Evolutionary conservation across 2,113 vertebrate species (phyloP).

Genomic region (Zosterops japonicus): DNA sequence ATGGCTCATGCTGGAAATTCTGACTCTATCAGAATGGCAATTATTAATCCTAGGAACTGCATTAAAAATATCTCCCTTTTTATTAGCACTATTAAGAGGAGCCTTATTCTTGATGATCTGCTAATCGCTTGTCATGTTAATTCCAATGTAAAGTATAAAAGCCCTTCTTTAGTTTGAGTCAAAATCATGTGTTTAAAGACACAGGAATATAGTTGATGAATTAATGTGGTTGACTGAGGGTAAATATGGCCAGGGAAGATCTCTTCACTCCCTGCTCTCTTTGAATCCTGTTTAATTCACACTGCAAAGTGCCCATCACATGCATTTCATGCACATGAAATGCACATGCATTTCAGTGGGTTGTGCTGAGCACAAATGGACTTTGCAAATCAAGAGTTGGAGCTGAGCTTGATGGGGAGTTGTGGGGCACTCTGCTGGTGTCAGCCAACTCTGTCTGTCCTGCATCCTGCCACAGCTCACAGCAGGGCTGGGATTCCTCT

Average conservation of each 20-base stretch:
- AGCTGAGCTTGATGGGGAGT: not conserved
- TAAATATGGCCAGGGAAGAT: not conserved
- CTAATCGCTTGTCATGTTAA: constrained; percentile 17
- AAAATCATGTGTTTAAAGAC: not conserved
- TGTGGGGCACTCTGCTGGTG: not conserved
- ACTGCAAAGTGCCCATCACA: not conserved
- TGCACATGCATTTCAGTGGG: not conserved
- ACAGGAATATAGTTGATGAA: not conserved
- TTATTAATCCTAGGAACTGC: constrained; percentile 48
- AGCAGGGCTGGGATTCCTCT: not conserved
- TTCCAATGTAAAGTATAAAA: not conserved
- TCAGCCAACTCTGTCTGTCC: not conserved
- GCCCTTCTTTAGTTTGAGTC: not conserved
- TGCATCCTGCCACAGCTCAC: not conserved
- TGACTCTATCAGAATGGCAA: constrained; percentile 46
- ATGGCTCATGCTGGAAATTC: constrained; percentile 63
- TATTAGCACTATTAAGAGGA: constrained; percentile 31
- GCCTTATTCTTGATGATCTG: constrained; percentile 34
- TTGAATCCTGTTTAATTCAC: not conserved
- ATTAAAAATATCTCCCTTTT: constrained; percentile 41
- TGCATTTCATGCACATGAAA: not conserved
- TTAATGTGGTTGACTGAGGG: not conserved
- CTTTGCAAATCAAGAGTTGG: not conserved
- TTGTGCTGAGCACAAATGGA: not conserved
- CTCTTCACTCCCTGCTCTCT: not conserved